Evolutionary conservation across 2,888 invertebrate species (phyloP).

Genomic region (Cryptocheilus praepositus): DNA sequence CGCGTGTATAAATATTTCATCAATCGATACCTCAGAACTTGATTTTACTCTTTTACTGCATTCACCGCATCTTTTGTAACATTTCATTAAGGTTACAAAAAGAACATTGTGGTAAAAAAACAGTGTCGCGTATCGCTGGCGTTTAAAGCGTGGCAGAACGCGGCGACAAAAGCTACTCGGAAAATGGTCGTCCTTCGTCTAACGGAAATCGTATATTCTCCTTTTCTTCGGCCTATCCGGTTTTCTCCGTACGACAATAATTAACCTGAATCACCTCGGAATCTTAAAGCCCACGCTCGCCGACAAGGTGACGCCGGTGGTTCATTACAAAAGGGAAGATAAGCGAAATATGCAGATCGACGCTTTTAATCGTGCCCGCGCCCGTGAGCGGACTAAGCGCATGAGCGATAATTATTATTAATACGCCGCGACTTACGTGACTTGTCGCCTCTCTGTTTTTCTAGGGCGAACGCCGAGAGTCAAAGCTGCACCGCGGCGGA

Average conservation of each 20-base stretch:
- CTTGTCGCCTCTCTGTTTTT: conserved; percentile 11
- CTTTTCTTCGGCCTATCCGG: conserved; percentile 9
- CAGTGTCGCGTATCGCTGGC: too few relatives aligned
- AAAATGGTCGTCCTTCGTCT: neutral
- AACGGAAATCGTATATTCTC: conserved; percentile 9
- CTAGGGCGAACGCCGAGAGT: conserved; percentile 9
- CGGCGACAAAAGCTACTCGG: neutral
- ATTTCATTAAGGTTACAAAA: too few relatives aligned
- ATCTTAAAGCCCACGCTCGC: conserved; percentile 42
- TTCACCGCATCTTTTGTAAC: neutral
- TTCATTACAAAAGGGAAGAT: conserved; percentile 23
- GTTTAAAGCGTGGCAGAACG: neutral
- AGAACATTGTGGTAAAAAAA: too few relatives aligned
- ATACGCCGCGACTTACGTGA: neutral
- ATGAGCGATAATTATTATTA: conserved; percentile 21
- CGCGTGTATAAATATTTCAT: too few relatives aligned
- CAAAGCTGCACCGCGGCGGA: conserved; percentile 17
- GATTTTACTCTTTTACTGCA: too few relatives aligned
- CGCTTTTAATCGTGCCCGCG: conserved; percentile 22
- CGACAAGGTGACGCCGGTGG: conserved; percentile 33
- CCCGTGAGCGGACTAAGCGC: neutral
- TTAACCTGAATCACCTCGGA: conserved; percentile 45
- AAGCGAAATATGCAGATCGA: conserved; percentile 32
- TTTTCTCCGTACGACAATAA: conserved; percentile 28
- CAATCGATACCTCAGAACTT: too few relatives aligned